These are phyloP conservation scores for Poecilia gillii DNA, from an alignment of 2,797 vertebrate genomes.

Conservation along the genomic window DNA sequence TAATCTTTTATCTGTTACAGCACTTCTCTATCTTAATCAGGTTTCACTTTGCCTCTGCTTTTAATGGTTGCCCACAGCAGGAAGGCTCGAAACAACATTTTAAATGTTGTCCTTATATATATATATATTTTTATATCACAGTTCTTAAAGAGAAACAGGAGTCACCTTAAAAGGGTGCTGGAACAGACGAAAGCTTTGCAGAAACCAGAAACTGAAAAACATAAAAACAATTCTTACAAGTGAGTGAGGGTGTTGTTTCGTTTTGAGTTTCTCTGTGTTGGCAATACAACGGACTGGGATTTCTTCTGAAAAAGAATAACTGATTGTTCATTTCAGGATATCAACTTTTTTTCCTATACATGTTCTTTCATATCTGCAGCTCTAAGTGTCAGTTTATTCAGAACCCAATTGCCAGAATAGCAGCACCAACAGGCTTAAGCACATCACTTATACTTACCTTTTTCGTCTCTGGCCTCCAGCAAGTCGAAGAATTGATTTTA, in stretches of 20 bases:
- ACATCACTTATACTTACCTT: conserved; percentile 7
- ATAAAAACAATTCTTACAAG: background rate
- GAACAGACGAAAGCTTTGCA: background rate
- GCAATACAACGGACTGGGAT: background rate
- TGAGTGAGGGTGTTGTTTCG: background rate
- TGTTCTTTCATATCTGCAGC: background rate
- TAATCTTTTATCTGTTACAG: background rate
- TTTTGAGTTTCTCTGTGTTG: background rate
- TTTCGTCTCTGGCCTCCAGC: conserved; percentile 5
- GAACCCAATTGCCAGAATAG: background rate
- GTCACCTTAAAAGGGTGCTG: background rate
- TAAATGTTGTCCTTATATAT: background rate
- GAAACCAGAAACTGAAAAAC: background rate
- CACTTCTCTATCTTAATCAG: background rate
- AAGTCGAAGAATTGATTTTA: conserved; percentile 7
- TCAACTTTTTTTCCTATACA: background rate
- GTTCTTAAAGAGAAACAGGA: background rate
- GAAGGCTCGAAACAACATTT: background rate
- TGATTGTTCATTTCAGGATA: background rate
- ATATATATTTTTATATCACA: background rate
- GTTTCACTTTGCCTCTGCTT: background rate
- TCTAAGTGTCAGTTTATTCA: background rate
- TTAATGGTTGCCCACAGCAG: background rate
- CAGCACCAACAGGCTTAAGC: background rate
- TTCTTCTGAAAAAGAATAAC: background rate